These are phyloP conservation scores for Monopis laevigella DNA, from an alignment of 2,888 invertebrate genomes.

Conservation along the genomic window DNA sequence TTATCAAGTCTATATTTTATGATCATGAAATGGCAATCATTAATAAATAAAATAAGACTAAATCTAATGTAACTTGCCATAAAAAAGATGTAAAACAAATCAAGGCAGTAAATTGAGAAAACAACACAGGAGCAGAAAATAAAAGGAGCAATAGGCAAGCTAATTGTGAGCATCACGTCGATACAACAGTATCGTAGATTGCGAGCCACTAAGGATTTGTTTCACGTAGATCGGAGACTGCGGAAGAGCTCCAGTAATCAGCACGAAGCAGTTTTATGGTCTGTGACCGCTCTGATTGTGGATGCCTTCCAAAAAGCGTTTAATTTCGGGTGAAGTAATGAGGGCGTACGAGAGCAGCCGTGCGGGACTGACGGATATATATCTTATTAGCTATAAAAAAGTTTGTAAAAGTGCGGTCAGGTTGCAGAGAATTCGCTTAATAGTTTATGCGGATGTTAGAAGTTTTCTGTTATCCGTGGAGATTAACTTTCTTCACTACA, in stretches of 20 bases:
- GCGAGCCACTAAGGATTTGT: slow-evolving; percentile 10
- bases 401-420: slow-evolving; percentile 21
- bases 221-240: slow-evolving; percentile 2
- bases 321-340: slow-evolving; percentile 49
- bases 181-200: background rate
- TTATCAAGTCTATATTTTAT: too few species aligned
- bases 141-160: slow-evolving; percentile 1
- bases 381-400: slow-evolving; percentile 61
- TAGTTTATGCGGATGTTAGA: slow-evolving; percentile 5
- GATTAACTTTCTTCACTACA: too few species aligned
- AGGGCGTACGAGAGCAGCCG: slow-evolving; percentile 34
- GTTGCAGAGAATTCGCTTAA: slow-evolving; percentile 5
- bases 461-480: too few species aligned
- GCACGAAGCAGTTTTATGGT: slow-evolving; percentile 61
- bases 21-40: too few species aligned
- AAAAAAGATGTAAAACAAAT: too few species aligned
- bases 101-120: too few species aligned
- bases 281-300: slow-evolving; percentile 42
- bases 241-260: slow-evolving; percentile 16
- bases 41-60: too few species aligned
- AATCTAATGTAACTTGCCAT: too few species aligned
- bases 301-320: slow-evolving; percentile 58
- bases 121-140: background rate
- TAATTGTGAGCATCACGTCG: slow-evolving; percentile 1
- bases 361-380: slow-evolving; percentile 53